Evolutionary conservation across 1,140 invertebrate species (phyloP).

Genomic region (Homalodisca vitripennis): DNA sequence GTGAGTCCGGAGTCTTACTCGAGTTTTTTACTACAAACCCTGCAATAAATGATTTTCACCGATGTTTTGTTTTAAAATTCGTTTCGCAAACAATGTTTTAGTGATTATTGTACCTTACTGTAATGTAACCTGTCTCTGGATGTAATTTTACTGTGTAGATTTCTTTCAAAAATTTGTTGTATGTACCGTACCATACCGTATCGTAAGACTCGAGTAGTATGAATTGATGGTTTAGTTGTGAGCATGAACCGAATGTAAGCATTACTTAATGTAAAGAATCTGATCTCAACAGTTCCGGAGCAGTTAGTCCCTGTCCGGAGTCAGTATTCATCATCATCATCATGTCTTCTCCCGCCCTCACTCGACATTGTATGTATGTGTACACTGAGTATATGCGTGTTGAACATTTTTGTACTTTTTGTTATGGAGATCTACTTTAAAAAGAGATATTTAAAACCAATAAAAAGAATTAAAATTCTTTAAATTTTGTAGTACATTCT

Average conservation of each 20-base stretch:
- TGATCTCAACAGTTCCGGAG: slow-evolving; percentile 27
- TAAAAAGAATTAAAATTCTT: slow-evolving; percentile 29
- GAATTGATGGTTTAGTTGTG: neutral
- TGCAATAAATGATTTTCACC: neutral
- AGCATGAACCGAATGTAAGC: slow-evolving; percentile 8
- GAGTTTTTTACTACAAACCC: slow-evolving; percentile 6
- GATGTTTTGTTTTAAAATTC: neutral
- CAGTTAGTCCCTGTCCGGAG: neutral
- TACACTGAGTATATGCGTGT: slow-evolving; percentile 9
- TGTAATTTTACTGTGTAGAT: slow-evolving; percentile 19
- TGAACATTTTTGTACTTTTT: slow-evolving; percentile 32
- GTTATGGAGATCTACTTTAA: slow-evolving; percentile 20
- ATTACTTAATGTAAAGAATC: slow-evolving; percentile 10
- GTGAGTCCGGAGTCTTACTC: neutral
- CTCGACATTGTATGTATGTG: slow-evolving; percentile 25
- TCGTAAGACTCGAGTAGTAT: slow-evolving; percentile 13
- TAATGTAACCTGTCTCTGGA: too few relatives aligned
- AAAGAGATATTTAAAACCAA: slow-evolving; percentile 26
- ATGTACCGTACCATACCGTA: neutral
- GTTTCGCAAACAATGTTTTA: neutral
- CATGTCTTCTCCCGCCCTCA: neutral
- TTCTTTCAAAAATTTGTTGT: neutral
- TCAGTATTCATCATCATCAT: neutral
- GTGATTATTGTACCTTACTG: neutral
- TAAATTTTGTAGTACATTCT: too few relatives aligned